Evolutionary conservation across 2,113 vertebrate genomes (phyloP).

Genomic region (Hemiprocne comata): DNA sequence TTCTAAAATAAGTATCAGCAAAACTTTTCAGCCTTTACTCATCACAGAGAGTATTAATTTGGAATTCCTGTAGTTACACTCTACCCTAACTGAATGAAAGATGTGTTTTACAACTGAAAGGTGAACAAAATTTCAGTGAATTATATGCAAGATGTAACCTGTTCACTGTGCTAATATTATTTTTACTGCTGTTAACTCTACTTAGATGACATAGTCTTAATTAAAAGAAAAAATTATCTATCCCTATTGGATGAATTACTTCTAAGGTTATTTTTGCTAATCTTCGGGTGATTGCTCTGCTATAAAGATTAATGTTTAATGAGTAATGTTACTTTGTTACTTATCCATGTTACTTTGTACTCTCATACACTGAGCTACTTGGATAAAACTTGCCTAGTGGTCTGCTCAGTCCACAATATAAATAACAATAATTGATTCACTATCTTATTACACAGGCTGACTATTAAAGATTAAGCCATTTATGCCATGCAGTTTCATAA

Average conservation of each 20-base stretch:
- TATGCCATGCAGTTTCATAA: neutral
- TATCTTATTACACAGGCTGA: neutral
- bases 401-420: neutral
- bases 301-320: conserved; percentile 37
- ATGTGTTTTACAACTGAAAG: neutral
- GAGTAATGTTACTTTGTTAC: neutral
- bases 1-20: neutral
- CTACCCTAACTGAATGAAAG: neutral
- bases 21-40: neutral
- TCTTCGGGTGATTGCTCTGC: neutral
- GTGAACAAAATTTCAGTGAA: neutral
- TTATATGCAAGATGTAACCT: neutral
- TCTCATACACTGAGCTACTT: neutral
- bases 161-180: neutral
- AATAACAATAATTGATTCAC: neutral
- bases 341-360: conserved; percentile 43
- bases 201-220: neutral
- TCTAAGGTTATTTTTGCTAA: neutral
- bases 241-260: neutral
- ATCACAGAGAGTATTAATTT: neutral
- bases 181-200: neutral
- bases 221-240: neutral
- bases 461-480: conserved; percentile 43
- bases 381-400: conserved; percentile 16
- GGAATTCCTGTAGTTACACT: neutral